Evolutionary conservation across 2,113 vertebrate species (phyloP), one percentile per base, ranked within the genome.

Genomic region (Aplodontia rufa): DNA sequence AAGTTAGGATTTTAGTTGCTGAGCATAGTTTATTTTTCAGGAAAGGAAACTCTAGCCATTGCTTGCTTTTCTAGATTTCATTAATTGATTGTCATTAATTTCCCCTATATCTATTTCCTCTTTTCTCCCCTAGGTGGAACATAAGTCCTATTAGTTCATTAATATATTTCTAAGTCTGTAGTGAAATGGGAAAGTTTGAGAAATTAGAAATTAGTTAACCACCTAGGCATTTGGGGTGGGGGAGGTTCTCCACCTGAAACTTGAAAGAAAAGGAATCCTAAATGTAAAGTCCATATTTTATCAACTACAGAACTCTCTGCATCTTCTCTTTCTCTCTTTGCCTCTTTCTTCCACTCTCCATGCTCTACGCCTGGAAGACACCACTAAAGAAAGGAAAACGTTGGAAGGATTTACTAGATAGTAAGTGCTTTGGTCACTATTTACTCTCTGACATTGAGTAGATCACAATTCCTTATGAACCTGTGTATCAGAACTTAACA

Each of bases 1-100:
- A 95, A 40, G 22, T 76, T 84, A 42, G 86, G 92, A 78, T 75
- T 83, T 89, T 55, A 62, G 42, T 51, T 95, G 53, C 72, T 82
- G 40, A 96, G 30, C n/a, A 40, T 79, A 16, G 12, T 40, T 40
- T 86, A 62, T 90, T 82, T 82, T 80, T 87, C 32, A 86, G 51
- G 53, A 81, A 80, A 89, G 64, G 4, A 94, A 92, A 58, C 96
- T 4, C 20, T 89, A 79, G 26, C 71, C 76, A 53, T 87, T 95
- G 66, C 42, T 94, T 71, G 86, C 32, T 91, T 87, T 79, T 74
- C 55, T 58, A 89, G 74, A 84, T 92, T 10, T 95, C 37, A 60
- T 81, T 5, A 1, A 74, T 37, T 91, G 74, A 80, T 66, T 80
- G 6, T 62, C 28, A 86, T 72, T 90, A 64, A 68, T 4, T 96